phyloP scores from a whole-genome alignment of 2,888 invertebrate genomes.

The Heliconius charithonia region DNA sequence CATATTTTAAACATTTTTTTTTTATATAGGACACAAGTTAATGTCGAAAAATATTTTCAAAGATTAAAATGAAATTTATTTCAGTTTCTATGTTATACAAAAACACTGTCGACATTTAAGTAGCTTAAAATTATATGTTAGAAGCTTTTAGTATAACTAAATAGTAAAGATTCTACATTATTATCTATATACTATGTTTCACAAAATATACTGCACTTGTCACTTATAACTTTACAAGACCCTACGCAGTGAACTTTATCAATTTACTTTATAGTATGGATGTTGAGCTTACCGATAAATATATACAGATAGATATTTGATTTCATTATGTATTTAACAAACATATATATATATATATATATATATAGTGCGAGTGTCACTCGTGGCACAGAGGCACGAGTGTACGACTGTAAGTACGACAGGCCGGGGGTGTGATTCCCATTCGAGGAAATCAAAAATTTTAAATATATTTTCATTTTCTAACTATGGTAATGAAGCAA shows the following conservation, averaged over 20 bases:
- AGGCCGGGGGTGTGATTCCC: no score
- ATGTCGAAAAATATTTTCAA: no score
- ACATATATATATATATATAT: no score
- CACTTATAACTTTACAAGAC: background rate
- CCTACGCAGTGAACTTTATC: background rate
- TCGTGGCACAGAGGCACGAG: no score
- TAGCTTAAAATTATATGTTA: background rate
- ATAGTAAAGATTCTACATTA: background rate
- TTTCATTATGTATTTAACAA: background rate
- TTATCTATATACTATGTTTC: background rate
- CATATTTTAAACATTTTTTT: no score
- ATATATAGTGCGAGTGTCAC: no score
- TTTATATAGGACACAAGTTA: no score
- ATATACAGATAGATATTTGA: background rate
- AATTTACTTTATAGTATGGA: background rate
- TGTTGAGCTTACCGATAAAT: background rate
- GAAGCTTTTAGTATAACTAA: background rate
- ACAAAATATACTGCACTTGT: conserved; percentile 7
- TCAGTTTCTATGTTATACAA: background rate
- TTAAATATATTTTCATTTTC: no score
- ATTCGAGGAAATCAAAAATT: no score
- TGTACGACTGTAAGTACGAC: no score
- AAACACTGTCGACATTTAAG: background rate
- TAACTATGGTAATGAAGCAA: no score
- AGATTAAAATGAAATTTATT: no score